Evolutionary conservation across 2,113 vertebrate genomes (phyloP), one percentile per base, ranked within the genome.

Genomic region (Guaruba guarouba): DNA sequence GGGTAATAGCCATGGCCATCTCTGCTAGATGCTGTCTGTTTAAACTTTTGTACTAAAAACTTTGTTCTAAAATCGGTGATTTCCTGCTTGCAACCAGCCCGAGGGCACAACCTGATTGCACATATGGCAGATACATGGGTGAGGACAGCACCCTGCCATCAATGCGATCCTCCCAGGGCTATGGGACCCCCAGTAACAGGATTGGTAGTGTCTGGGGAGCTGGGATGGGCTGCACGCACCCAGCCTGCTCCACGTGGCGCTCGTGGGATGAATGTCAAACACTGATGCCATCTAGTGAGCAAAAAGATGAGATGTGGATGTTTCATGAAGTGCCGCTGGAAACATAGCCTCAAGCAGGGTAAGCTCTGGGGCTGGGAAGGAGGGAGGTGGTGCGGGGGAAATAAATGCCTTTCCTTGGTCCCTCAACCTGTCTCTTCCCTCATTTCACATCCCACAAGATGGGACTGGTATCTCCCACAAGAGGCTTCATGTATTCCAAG

Each of bases 241-340:
- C 46, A 31, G 49, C 57, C 68, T 11, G 29, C 46, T 78, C 41
- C 62, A 3, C n/a, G 0, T 4, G 64, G 69, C 22, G 2, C 28
- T 41, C 2, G 1, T 9, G 54, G 37, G 16, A 24, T 73, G 55
- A 44, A 22, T 43, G 70, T 11, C 77, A 52, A 33, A 19, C 93
- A 5, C 83, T 22, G 9, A 71, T 96, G 95, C 96, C 96, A 97
- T 75, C 96, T 97, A 96, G 92, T 75, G 96, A 86, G 81, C 17
- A 20, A 41, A 77, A n/a, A n/a, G 8, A 10, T 0, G 35, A 1
- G 0, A 52, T 4, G 7, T 7, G 59, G 22, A 2, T 66, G 6
- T 63, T 85, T 59, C 18, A 28, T 13, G 28, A 49, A 88, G 49
- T 18, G 13, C 8, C 7, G 0, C 2, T 39, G 48, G 20, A 64